Base-by-base conservation (phyloP, 1,140 invertebrate species). In the Glossosoma conforme region DNA sequence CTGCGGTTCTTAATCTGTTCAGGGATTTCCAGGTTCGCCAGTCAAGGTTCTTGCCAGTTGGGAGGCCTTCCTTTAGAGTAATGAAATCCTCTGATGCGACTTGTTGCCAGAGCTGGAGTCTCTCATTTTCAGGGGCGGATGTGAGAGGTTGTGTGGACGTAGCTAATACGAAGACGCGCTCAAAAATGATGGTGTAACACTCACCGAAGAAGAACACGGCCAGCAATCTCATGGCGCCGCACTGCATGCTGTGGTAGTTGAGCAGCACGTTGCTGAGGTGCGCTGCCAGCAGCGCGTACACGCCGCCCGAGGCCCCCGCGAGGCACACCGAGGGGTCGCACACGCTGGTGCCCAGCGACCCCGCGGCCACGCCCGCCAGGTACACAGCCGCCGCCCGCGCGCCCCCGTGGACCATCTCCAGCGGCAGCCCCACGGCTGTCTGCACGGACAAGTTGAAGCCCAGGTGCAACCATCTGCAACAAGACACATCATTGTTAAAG, bases 381-480 rank as follows among this genome's bases (percentile, higher is more conserved):
- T 98, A 98, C 44, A 97, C 90, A 45, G 88, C 83, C 14, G 84
- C 89, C 60, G 95, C 92, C 55, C 93, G 79, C 38, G 85, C 76
- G 19, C 88, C 91, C 3, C 92, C 93, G 67, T 97, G 93, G n/a
- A 96, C 91, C 93, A 97, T 97, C 75, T 97, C 94, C 59, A 97
- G 68, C 1, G 93, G 93, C 52, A 96, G 77, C 30, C 94, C 94
- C 55, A 97, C 72, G 41, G 69, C 72, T 3, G 72, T 62, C 75
- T 97, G 93, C 18, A 97, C 90, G 19, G 91, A 80, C 56, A 97
- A 81, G 76, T 97, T 97, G 77, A 97, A 97, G 18, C 92, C 82
- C 56, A 97, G 77, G 74, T 97, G 93, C 40, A 96, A 80, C 92
- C 93, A 97, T 64, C 88, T 91, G 77, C 46, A 81, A 79, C 17